Evolutionary conservation across 2,888 invertebrate species (phyloP).

Genomic region (Polymixis lichenea): DNA sequence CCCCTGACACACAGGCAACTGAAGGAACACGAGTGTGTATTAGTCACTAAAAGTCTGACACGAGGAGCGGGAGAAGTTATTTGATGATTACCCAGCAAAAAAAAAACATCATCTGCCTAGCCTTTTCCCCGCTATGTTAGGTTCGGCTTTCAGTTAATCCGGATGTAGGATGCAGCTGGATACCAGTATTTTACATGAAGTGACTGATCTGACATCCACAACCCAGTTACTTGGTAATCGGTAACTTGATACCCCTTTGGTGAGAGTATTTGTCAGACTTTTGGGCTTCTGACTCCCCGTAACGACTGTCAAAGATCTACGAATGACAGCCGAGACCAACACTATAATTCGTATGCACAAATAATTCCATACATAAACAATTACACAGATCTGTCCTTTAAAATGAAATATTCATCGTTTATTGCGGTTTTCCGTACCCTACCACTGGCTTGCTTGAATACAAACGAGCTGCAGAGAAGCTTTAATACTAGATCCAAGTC

Average conservation of each 20-base stretch:
- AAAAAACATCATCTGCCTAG: neutral
- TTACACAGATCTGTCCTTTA: constrained; percentile 13
- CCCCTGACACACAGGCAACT: no score
- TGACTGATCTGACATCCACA: neutral
- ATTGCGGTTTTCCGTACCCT: constrained; percentile 32
- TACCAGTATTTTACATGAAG: neutral
- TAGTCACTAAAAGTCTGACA: no score
- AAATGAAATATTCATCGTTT: constrained; percentile 35
- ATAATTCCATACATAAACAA: neutral
- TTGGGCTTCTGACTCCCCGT: neutral
- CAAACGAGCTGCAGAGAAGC: constrained; percentile 11
- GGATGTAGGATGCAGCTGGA: neutral
- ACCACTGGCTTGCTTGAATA: constrained; percentile 22
- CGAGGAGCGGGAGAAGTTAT: no score
- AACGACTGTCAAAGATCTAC: neutral
- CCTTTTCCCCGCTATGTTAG: neutral
- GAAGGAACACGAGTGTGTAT: no score
- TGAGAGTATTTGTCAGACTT: neutral
- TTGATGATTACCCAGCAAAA: no score
- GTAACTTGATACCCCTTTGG: neutral
- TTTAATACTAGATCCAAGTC: neutral
- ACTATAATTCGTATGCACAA: neutral
- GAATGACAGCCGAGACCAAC: neutral
- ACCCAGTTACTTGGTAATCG: neutral
- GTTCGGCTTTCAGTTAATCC: neutral